Evolutionary conservation across 2,797 vertebrate genomes (phyloP), one percentile per base, ranked within the genome.

Genomic region (Phrynocephalus vlangalii): DNA sequence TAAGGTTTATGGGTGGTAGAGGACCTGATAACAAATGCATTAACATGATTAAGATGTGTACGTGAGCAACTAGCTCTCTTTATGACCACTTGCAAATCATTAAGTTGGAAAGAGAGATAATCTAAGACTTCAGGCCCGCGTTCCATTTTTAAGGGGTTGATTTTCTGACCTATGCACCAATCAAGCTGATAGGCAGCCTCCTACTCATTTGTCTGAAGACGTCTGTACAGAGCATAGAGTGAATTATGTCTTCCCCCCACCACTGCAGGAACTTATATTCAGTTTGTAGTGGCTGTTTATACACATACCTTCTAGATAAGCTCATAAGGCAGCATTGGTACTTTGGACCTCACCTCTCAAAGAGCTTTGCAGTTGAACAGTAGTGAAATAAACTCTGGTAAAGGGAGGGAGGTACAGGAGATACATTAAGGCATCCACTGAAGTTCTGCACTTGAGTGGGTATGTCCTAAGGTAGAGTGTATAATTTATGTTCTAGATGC

Each of bases 311-410:
- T 6, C 0, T 79, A 87, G 91, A 82, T 86, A 92, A 88, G 1
- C 80, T 76, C 48, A 72, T 76, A 48, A 76, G 30, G 85, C 70
- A 52, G 70, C 38, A 26, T 2, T 87, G 68, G 84, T 89, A 89
- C 89, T 92, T 94, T 93, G 90, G 91, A 94, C 93, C 91, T 94
- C 48, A 11, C 30, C n/a, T 67, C 68, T 88, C 75, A 60, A 89
- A 89, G 85, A 81, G 8, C 83, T 90, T 86, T 90, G 78, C 16
- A 50, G 60, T 1, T 11, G 2, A 91, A 50, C 79, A 71, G 82
- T 79, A n/a, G 30, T 30, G 26, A 90, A 88, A 28, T 85, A 86
- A 85, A 44, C 88, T 93, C 15, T 63, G 18, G 5, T 15, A 63
- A 18, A 44, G 11, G 26, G 24, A 1, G 26, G 15, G 33, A 67